Conservation (phyloP, 1,140 invertebrate genomes). For the Meloidogyne floridensis region DNA sequence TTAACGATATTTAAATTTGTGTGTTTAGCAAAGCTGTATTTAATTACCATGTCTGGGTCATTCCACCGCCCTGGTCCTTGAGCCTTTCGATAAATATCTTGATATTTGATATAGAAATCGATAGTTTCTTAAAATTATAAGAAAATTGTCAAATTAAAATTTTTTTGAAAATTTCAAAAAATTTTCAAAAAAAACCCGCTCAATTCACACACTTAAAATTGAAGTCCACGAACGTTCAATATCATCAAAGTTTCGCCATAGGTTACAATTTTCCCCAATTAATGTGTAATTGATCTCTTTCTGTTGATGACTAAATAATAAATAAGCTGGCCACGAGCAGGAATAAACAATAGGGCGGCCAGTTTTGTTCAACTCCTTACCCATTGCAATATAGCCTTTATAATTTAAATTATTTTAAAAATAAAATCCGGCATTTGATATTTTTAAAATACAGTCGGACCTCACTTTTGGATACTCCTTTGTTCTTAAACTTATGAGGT, state of each 20-base stretch:
- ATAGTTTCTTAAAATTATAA: constrained; percentile 74
- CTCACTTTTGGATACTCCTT: too few relatives aligned
- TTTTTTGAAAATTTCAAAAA: not conserved
- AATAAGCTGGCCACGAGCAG: constrained; percentile 89
- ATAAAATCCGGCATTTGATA: too few relatives aligned
- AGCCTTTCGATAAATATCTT: constrained; percentile 82
- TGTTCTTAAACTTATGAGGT: too few relatives aligned
- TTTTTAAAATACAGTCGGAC: too few relatives aligned
- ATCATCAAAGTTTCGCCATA: constrained; percentile 94
- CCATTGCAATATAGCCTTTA: constrained; percentile 80
- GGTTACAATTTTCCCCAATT: constrained; percentile 85
- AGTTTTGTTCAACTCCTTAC: constrained; percentile 80
- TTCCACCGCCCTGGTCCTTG: constrained; percentile 95
- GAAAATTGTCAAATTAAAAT: not conserved
- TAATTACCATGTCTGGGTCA: constrained; percentile 92
- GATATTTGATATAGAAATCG: constrained; percentile 90
- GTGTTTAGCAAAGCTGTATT: too few relatives aligned
- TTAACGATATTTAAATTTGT: too few relatives aligned
- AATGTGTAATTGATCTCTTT: constrained; percentile 75
- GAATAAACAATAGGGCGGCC: constrained; percentile 91
- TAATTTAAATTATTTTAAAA: too few relatives aligned
- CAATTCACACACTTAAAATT: too few relatives aligned
- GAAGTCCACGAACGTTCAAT: constrained; percentile 84
- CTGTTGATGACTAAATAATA: constrained; percentile 66
- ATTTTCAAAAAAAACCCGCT: constrained; percentile 73